These are phyloP conservation scores for Lates japonicus DNA, from an alignment of 2,797 vertebrate species.

Conservation along the genomic window DNA sequence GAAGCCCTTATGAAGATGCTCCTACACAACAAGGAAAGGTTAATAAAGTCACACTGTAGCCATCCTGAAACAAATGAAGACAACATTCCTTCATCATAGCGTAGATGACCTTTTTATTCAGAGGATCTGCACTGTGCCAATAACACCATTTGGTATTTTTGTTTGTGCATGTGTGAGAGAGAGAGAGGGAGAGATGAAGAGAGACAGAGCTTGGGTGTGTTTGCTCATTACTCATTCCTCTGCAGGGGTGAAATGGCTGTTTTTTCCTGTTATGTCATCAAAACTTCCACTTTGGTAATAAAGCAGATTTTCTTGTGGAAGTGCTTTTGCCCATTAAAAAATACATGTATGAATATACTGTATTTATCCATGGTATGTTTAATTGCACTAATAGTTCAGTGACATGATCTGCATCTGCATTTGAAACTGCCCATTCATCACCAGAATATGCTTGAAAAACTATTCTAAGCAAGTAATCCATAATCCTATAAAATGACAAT, in stretches of 20 bases:
- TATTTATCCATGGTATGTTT: conserved; percentile 27
- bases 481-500: conserved; percentile 48
- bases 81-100: conserved; percentile 55
- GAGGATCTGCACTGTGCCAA: conserved; percentile 53
- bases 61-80: conserved; percentile 57
- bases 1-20: conserved; percentile 19
- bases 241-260: conserved; percentile 71
- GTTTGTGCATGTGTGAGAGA: conserved; percentile 30
- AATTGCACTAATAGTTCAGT: not conserved
- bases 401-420: conserved; percentile 42
- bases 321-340: conserved; percentile 9
- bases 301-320: conserved; percentile 50
- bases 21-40: conserved; percentile 45
- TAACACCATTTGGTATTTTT: conserved; percentile 55
- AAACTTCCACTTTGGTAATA: conserved; percentile 67
- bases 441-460: conserved; percentile 28
- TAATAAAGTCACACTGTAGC: conserved; percentile 58
- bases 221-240: conserved; percentile 74
- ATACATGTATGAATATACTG: not conserved
- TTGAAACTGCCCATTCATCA: conserved; percentile 51
- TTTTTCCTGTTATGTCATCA: conserved; percentile 70
- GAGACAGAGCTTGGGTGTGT: conserved; percentile 44
- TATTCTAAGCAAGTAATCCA: conserved; percentile 51
- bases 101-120: conserved; percentile 70
- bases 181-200: conserved; percentile 19